Evolutionary conservation across 2,888 invertebrate species (phyloP).

Genomic region (Scaptomyza reducta): DNA sequence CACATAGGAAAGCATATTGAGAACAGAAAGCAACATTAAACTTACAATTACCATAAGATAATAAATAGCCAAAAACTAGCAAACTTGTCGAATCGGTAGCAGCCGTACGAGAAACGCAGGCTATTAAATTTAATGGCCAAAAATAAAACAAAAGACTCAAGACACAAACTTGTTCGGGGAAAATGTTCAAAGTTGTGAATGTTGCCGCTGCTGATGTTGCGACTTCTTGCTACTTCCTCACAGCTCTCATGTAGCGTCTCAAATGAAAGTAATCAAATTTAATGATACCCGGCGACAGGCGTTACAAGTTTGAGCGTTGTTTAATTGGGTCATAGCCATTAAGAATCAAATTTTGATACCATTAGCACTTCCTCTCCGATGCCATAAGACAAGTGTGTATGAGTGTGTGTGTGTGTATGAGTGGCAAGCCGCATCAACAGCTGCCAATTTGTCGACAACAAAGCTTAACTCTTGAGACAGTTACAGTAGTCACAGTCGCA

Average conservation of each 20-base stretch:
- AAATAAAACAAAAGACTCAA: constrained; percentile 55
- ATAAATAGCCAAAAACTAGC: constrained; percentile 12
- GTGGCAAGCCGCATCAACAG: constrained; percentile 33
- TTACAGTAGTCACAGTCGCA: constrained; percentile 24
- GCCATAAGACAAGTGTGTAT: constrained; percentile 24
- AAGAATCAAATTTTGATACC: constrained; percentile 73
- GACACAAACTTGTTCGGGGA: constrained; percentile 57
- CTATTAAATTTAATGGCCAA: constrained; percentile 67
- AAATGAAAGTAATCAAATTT: constrained; percentile 78
- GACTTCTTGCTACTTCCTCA: constrained; percentile 1
- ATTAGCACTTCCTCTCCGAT: constrained; percentile 77
- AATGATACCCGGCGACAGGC: constrained; percentile 65
- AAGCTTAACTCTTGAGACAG: constrained; percentile 42
- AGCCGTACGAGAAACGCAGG: constrained; percentile 6
- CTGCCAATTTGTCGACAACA: constrained; percentile 74
- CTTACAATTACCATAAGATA: constrained; percentile 20
- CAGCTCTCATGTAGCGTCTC: constrained; percentile 45
- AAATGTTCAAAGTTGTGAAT: constrained; percentile 20
- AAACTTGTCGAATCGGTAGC: constrained; percentile 24
- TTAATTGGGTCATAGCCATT: constrained; percentile 78
- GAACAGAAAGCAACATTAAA: constrained; percentile 23
- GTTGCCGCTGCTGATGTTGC: background rate
- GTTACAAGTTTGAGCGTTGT: constrained; percentile 41
- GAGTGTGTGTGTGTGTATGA: constrained; percentile 13
- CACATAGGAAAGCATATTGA: background rate